phyloP scores from a whole-genome alignment of 2,888 invertebrate species.

The Lycophotia porphyrea region DNA sequence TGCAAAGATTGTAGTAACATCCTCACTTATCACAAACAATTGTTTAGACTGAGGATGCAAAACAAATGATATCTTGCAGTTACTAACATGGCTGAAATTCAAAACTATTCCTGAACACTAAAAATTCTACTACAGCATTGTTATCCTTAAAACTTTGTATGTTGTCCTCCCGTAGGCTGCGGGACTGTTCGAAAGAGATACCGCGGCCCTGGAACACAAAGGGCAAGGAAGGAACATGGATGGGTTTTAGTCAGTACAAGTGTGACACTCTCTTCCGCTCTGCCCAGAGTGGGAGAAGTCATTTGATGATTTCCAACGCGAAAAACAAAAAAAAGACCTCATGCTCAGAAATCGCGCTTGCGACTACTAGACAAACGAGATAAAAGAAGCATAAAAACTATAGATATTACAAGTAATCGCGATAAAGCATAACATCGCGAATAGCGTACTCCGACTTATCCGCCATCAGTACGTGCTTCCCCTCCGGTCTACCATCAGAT shows the following conservation, averaged over 20 bases:
- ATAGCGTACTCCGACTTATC: constrained; percentile 51
- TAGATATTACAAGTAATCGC: constrained; percentile 30
- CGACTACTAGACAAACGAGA: neutral
- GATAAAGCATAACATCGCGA: constrained; percentile 46
- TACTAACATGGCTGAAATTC: neutral
- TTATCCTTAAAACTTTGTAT: too few relatives aligned
- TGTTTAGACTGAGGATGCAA: neutral
- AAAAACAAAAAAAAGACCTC: too few relatives aligned
- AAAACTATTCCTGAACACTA: too few relatives aligned
- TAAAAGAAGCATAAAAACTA: constrained; percentile 23
- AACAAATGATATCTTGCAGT: neutral
- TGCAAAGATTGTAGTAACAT: neutral
- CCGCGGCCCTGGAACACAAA: too few relatives aligned
- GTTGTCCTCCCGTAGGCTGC: too few relatives aligned
- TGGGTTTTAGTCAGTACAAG: too few relatives aligned
- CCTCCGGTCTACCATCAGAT: constrained; percentile 46
- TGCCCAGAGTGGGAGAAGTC: too few relatives aligned
- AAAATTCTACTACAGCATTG: too few relatives aligned
- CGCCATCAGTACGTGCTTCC: constrained; percentile 57
- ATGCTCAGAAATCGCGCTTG: neutral
- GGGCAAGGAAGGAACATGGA: too few relatives aligned
- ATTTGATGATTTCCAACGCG: too few relatives aligned
- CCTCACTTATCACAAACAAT: neutral
- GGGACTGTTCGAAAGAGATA: too few relatives aligned
- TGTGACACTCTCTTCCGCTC: too few relatives aligned